These are phyloP conservation scores for Lepilemur ruficaudatus DNA, from an alignment of 2,797 vertebrate genomes.

Conservation along the genomic window DNA sequence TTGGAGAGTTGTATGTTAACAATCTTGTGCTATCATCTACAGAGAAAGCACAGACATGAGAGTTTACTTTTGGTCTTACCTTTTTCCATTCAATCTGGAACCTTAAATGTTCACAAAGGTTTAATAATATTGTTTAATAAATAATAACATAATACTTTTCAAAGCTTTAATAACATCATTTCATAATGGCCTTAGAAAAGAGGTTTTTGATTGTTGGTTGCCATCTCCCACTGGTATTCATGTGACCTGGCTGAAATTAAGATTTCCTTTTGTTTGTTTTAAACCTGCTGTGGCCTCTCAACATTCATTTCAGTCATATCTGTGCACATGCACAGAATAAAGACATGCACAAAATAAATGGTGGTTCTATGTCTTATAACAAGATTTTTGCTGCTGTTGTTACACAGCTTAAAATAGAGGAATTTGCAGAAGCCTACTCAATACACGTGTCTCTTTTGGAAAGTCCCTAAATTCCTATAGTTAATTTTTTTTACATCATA, in stretches of 20 bases:
- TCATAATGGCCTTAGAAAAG: background rate
- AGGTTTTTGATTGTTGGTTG: background rate
- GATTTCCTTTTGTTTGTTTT: background rate
- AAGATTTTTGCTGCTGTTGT: background rate
- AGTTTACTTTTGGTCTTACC: background rate
- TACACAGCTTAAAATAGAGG: background rate
- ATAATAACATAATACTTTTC: background rate
- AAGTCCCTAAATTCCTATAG: background rate
- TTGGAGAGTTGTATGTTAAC: conserved; percentile 52
- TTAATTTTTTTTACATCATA: background rate
- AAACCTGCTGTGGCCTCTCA: background rate
- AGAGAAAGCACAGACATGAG: background rate
- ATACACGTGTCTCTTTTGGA: background rate
- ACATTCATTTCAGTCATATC: background rate
- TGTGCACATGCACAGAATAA: too few species aligned
- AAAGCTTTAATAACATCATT: background rate
- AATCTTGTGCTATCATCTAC: background rate
- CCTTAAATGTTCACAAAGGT: background rate
- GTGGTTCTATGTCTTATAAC: background rate
- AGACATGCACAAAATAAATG: background rate
- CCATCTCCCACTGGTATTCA: background rate
- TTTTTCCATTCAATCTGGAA: background rate
- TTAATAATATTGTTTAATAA: conserved; percentile 15
- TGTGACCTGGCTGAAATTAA: background rate
- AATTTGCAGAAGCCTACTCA: background rate